These are phyloP conservation scores for Mustela nigripes DNA, from an alignment of 2,113 vertebrate genomes.

Conservation along the genomic window DNA sequence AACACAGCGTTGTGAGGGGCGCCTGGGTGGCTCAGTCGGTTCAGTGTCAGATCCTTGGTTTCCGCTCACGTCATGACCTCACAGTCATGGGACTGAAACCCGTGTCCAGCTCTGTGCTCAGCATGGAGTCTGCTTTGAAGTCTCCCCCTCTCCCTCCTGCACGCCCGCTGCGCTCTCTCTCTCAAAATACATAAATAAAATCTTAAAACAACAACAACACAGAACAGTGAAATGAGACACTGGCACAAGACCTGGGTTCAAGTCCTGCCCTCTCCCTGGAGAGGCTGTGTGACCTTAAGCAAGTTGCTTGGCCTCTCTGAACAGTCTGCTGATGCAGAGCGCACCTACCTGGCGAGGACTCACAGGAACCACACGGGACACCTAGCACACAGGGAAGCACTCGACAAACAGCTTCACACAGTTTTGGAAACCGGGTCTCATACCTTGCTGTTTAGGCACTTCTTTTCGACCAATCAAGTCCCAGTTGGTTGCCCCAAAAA, in stretches of 20 bases:
- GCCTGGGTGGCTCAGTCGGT: no score
- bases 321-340: background rate
- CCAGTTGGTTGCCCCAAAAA: conserved; percentile 99
- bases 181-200: background rate
- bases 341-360: background rate
- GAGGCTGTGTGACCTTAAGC: background rate
- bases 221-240: background rate
- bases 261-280: background rate
- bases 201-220: background rate
- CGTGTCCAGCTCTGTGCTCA: background rate
- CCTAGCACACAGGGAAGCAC: background rate
- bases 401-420: accelerated
- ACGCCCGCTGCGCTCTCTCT: background rate
- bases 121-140: background rate
- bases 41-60: background rate
- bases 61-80: background rate
- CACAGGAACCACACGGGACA: accelerated
- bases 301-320: background rate
- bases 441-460: conserved; percentile 98
- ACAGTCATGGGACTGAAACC: background rate
- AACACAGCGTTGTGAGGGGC: no score
- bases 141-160: no score
- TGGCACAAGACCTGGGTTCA: background rate
- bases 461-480: conserved; percentile 98
- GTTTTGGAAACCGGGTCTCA: background rate